Conservation (phyloP, 1,140 invertebrate genomes). For the Venturia canescens region DNA sequence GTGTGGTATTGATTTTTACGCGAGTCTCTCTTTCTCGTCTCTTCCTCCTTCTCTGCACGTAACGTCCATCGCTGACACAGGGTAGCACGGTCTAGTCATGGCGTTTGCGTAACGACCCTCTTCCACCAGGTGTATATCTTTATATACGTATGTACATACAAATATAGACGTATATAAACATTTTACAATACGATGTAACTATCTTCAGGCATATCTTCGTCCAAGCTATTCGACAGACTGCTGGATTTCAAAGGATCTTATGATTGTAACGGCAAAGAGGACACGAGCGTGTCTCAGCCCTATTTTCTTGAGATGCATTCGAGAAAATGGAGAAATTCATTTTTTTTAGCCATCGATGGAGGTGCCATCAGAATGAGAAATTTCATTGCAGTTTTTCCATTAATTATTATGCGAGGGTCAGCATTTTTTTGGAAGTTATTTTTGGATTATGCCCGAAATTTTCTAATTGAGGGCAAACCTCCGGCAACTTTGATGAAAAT, state of each 20-base stretch:
- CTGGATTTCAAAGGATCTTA: conserved; percentile 14
- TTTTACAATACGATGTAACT: background rate
- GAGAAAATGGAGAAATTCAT: too few relatives aligned
- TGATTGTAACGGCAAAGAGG: background rate
- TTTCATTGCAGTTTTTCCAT: too few relatives aligned
- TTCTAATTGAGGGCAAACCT: too few relatives aligned
- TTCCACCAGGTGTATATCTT: background rate
- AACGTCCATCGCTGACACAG: conserved; percentile 58
- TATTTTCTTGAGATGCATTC: too few relatives aligned
- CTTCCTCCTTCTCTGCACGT: conserved; percentile 46
- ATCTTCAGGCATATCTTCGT: background rate
- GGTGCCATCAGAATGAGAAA: too few relatives aligned
- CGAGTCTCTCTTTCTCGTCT: conserved; percentile 42
- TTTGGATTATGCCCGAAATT: too few relatives aligned
- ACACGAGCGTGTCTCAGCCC: too few relatives aligned
- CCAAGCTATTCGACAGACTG: background rate
- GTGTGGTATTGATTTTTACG: conserved; percentile 40
- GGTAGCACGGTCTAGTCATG: conserved; percentile 56
- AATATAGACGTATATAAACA: background rate
- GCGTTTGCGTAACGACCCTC: conserved; percentile 47
- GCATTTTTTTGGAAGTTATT: too few relatives aligned
- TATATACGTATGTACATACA: background rate
- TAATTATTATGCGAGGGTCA: too few relatives aligned
- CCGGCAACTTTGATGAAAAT: too few relatives aligned
- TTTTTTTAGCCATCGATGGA: too few relatives aligned